Percentiles rank a stretch among this genome's conserved stretches.
phyloP scores from a whole-genome alignment of 2,113 vertebrate genomes.

The Pholis gunnellus region DNA sequence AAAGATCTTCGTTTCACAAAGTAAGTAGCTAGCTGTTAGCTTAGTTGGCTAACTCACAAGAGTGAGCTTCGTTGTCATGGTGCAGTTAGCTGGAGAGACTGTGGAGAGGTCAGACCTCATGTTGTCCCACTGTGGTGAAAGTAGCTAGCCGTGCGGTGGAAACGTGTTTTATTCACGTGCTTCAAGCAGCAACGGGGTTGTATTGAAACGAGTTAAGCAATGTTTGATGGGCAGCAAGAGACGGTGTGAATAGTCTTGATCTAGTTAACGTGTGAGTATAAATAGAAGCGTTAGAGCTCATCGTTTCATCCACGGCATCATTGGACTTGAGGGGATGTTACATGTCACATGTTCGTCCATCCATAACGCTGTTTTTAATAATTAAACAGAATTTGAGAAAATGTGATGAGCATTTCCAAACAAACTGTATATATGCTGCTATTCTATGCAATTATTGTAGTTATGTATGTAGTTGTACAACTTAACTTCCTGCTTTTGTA shows the following conservation, averaged over 20 bases:
- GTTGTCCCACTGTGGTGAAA: too few species aligned
- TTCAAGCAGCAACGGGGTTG: too few species aligned
- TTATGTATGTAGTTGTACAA: neutral
- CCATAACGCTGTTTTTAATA: too few species aligned
- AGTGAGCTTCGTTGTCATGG: too few species aligned
- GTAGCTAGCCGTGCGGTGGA: neutral
- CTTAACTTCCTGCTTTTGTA: neutral
- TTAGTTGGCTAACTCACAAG: neutral
- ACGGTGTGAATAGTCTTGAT: neutral
- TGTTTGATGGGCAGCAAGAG: neutral
- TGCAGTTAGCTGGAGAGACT: neutral
- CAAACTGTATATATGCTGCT: neutral
- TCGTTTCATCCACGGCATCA: neutral
- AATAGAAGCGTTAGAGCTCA: neutral
- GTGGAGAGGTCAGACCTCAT: too few species aligned
- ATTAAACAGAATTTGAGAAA: neutral
- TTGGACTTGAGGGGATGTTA: neutral
- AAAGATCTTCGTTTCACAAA: slow-evolving; percentile 3
- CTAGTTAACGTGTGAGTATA: neutral
- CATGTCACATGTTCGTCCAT: neutral
- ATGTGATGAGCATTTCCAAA: neutral
- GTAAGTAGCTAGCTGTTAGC: slow-evolving; percentile 29
- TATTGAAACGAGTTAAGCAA: too few species aligned
- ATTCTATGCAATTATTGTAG: neutral
- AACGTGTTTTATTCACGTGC: neutral